phyloP scores from a whole-genome alignment of 2,113 vertebrate species.

The Oncorhynchus keta region DNA sequence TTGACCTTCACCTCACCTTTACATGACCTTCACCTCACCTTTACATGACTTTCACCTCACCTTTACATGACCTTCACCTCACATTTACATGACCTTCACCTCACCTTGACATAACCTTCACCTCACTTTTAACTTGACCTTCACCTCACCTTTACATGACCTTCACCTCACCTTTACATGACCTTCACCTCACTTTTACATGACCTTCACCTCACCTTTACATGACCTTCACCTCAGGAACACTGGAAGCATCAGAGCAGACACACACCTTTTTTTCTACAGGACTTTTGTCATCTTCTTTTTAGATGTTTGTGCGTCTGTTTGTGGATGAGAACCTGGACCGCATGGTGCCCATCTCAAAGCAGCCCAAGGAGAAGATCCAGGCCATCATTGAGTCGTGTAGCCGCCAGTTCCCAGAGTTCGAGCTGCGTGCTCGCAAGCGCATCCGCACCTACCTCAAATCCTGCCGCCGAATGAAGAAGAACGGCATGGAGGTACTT shows the following conservation, averaged over 20 bases:
- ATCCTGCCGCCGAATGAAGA: constrained; percentile 99
- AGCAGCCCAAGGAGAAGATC: constrained; percentile 99
- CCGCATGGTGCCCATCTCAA: constrained; percentile 99
- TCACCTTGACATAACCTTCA: background rate
- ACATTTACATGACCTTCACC: background rate
- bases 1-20: no score
- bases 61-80: no score
- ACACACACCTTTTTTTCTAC: background rate
- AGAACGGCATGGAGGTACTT: constrained; percentile 93
- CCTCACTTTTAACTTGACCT: no score
- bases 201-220: no score
- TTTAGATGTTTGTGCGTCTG: constrained; percentile 97
- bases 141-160: no score
- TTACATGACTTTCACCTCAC: no score
- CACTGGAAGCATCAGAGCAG: background rate
- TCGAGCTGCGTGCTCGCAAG: constrained; percentile 96
- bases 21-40: no score
- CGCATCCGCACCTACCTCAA: constrained; percentile 99
- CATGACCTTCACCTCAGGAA: background rate
- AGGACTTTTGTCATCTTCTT: background rate
- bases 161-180: no score
- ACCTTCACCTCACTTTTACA: no score
- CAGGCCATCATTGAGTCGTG: constrained; percentile 99
- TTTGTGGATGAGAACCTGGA: constrained; percentile 99
- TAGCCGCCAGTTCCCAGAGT: constrained; percentile 96